A percentile compares a stretch with the other conserved stretches of the same genome.
These are phyloP conservation scores for Halictus ligatus DNA, from an alignment of 2,888 invertebrate genomes.

Conservation along the genomic window DNA sequence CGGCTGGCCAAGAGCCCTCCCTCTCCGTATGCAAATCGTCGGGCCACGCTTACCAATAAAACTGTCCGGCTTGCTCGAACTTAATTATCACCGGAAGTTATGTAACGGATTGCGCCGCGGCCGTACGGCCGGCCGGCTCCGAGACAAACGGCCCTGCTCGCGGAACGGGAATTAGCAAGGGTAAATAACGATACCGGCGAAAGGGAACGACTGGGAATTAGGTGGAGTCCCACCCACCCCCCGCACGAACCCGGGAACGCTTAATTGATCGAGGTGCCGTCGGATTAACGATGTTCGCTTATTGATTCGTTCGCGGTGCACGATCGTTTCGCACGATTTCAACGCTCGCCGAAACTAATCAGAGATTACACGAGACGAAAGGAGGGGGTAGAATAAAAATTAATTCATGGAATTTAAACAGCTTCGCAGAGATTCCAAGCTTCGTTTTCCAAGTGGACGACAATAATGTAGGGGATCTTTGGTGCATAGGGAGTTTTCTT, in stretches of 20 bases:
- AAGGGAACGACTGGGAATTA: slow-evolving; percentile 21
- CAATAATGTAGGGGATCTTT: too few species aligned
- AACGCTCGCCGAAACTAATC: neutral
- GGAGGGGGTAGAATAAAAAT: too few species aligned
- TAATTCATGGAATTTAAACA: too few species aligned
- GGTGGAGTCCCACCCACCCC: neutral
- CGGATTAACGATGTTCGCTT: slow-evolving; percentile 30
- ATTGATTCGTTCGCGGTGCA: neutral
- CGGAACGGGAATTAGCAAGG: slow-evolving; percentile 42
- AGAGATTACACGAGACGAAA: neutral
- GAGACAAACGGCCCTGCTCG: slow-evolving; percentile 26
- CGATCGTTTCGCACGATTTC: neutral
- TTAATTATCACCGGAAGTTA: slow-evolving; percentile 66
- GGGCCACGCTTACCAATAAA: slow-evolving; percentile 57
- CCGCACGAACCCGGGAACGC: neutral
- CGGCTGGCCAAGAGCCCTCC: slow-evolving; percentile 46
- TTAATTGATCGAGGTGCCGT: slow-evolving; percentile 35
- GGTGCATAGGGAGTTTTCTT: too few species aligned
- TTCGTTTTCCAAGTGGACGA: too few species aligned
- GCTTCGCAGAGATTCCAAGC: too few species aligned
- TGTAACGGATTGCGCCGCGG: slow-evolving; percentile 53
- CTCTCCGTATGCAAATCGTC: slow-evolving; percentile 59
- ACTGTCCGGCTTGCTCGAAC: slow-evolving; percentile 64
- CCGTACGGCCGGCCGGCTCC: neutral
- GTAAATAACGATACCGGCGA: slow-evolving; percentile 50